Evolutionary conservation across 1,140 invertebrate genomes (phyloP).

Genomic region (Lasioglossum albipes): DNA sequence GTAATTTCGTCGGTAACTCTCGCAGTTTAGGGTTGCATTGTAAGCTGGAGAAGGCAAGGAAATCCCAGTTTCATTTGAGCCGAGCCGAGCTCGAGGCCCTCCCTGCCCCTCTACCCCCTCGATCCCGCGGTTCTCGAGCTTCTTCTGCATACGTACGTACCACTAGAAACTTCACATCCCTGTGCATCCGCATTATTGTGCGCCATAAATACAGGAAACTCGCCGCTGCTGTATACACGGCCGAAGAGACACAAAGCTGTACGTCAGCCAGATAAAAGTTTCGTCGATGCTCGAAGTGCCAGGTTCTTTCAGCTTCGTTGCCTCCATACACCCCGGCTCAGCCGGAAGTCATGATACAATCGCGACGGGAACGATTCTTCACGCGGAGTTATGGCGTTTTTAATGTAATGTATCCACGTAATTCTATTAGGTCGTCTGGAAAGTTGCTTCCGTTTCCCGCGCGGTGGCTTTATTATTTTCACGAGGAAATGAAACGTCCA

Average conservation of each 20-base stretch:
- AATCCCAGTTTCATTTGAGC: constrained; percentile 42
- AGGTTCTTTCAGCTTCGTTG: constrained; percentile 25
- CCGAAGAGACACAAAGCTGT: constrained; percentile 10
- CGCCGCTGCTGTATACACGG: not conserved
- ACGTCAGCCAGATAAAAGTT: constrained; percentile 44
- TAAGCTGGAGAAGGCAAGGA: not conserved
- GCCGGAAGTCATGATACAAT: not conserved
- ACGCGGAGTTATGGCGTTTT: not conserved
- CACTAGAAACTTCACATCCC: constrained; percentile 46
- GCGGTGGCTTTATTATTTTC: too few relatives aligned
- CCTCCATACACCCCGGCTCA: not conserved
- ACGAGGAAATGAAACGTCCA: too few relatives aligned
- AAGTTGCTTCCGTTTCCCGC: too few relatives aligned
- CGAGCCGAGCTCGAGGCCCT: not conserved
- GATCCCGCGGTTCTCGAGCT: constrained; percentile 23
- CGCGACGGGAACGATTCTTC: not conserved
- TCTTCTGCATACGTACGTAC: constrained; percentile 26
- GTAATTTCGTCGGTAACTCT: constrained; percentile 48
- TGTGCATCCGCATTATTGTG: constrained; percentile 48
- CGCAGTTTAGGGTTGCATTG: constrained; percentile 43
- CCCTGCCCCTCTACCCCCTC: not conserved
- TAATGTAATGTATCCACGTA: too few relatives aligned
- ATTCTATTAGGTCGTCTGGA: too few relatives aligned
- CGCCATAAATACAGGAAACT: constrained; percentile 54
- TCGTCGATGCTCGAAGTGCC: constrained; percentile 20